Base-by-base conservation (phyloP, 2,113 vertebrate species). In the Triplophysa siluroides region DNA sequence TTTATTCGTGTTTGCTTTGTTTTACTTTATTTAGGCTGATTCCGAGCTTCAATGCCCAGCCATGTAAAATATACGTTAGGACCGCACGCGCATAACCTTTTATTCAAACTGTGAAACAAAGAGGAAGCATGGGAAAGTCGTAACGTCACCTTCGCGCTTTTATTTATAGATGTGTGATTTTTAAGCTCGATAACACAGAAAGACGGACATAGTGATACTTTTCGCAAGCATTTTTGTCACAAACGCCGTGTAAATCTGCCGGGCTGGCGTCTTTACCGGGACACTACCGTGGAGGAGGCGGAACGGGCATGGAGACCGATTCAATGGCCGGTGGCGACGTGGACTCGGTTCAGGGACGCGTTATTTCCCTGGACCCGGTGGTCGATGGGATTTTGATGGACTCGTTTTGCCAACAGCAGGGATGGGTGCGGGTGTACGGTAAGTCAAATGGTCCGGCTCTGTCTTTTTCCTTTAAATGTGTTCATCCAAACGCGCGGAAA, bases 351-450 rank as follows among this genome's bases (percentile, higher is more conserved):
- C 91, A 88, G 78, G 90, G 93, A 18, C 91, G 91, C 47, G 88
- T 89, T 83, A 82, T 93, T 81, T 87, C 94, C 88, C 71, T 90
- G 83, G 92, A 92, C 0, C 89, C 90, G 1, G 69, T 91, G 84
- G 29, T 92, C 85, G 95, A 96, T 78, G 89, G 93, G 76, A 94
- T 97, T 88, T 92, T 98, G 60, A 88, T 91, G 88, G 96, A 97
- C 88, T 92, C 94, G 0, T 92, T 96, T 71, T 95, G 94, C 87
- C 96, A 97, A 90, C 95, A 95, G 65, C 96, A 97, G 88, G 96
- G 97, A 83, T 97, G 96, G 96, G 86, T 97, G 77, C 92, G 95
- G 4, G 94, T 97, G 60, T 94, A 96, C 84, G 97, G 96, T 98
- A 89, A 94, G 95, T 71, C 66, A 45, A 13, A 11, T 10, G 45